A percentile compares a stretch with the other conserved stretches of the same genome.
Evolutionary conservation across 2,113 vertebrate genomes (phyloP).

Genomic region (Aegithalos caudatus): DNA sequence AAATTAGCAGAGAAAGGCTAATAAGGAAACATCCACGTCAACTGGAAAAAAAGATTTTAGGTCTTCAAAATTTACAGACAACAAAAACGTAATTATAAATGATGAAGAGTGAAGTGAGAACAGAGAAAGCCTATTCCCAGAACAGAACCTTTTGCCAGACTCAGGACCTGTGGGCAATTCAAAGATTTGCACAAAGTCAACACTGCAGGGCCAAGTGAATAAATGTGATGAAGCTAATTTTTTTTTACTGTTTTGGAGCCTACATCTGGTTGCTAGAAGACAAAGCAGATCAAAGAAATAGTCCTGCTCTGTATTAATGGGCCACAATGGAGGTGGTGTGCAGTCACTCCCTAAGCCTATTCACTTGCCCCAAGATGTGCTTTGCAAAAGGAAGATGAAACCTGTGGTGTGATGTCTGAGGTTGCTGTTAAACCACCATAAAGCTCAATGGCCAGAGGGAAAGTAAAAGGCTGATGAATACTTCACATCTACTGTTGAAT

Average conservation of each 20-base stretch:
- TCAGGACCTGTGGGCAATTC: not conserved
- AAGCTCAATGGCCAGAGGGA: not conserved
- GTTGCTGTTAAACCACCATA: not conserved
- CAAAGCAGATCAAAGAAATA: not conserved
- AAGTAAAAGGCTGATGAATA: not conserved
- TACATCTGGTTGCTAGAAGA: not conserved
- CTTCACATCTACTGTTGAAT: not conserved
- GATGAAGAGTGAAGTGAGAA: not conserved
- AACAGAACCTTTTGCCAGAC: not conserved
- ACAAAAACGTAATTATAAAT: not conserved
- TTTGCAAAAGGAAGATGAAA: not conserved
- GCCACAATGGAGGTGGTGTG: not conserved
- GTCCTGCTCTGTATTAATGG: not conserved
- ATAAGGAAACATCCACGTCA: not conserved
- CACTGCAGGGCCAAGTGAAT: accelerated
- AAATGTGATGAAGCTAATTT: not conserved
- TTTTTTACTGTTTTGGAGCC: not conserved
- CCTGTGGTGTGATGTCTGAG: not conserved
- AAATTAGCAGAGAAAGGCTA: not conserved
- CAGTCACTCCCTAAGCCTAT: not conserved
- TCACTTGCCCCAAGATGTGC: not conserved
- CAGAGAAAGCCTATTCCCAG: not conserved
- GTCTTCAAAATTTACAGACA: not conserved
- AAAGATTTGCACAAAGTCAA: not conserved
- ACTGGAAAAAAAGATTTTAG: not conserved